phyloP scores from a whole-genome alignment of 2,797 vertebrate species.

The Buceros bicornis region DNA sequence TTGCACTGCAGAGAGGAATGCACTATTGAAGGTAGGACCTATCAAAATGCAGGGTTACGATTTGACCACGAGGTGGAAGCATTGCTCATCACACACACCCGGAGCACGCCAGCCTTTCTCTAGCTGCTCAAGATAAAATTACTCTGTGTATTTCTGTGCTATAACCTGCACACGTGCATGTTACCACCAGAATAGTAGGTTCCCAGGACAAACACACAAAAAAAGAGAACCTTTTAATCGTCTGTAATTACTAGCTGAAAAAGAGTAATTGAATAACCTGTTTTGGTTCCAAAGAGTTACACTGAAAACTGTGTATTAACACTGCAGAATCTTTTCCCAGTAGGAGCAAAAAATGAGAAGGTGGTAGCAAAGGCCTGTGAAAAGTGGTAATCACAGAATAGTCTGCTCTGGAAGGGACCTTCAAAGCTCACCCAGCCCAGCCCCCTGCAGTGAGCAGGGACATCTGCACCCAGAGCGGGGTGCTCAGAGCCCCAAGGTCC shows the following conservation, averaged over 20 bases:
- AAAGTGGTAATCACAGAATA: background rate
- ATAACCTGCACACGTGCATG: background rate
- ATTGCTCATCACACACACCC: background rate
- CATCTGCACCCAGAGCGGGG: background rate
- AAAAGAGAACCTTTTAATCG: background rate
- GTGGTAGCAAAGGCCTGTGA: background rate
- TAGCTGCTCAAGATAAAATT: background rate
- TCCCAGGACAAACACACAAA: background rate
- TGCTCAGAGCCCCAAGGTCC: background rate
- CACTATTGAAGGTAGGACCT: background rate
- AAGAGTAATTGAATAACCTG: background rate
- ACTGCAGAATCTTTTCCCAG: background rate
- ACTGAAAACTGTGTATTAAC: background rate
- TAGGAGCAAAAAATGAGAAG: background rate
- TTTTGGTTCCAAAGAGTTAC: background rate
- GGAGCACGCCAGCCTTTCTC: background rate
- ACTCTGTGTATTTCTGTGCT: background rate
- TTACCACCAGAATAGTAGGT: background rate
- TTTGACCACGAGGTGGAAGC: constrained; percentile 43
- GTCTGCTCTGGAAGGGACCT: background rate
- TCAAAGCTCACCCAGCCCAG: background rate
- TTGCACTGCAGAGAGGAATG: background rate
- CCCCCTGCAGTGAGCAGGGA: background rate
- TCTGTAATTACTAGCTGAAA: background rate
- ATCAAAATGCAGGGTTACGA: background rate